Evolutionary conservation across 2,888 invertebrate genomes (phyloP), one percentile per base, ranked within the genome.

Genomic region (Harpalus rufipes): DNA sequence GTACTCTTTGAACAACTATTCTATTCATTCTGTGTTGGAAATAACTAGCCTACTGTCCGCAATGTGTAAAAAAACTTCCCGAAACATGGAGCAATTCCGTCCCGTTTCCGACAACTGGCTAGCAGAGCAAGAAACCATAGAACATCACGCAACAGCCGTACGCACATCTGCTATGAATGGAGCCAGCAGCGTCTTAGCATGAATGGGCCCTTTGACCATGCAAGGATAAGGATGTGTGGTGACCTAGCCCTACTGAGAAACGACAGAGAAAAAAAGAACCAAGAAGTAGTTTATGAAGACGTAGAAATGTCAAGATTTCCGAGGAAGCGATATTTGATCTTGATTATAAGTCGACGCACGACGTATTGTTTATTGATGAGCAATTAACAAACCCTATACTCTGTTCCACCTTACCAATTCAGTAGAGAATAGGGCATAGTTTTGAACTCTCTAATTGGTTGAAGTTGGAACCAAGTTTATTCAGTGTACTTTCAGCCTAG

Each of bases 61-160:
- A 51, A 51, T 12, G 44, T 51, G 44, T 51, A 51, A 51, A 51
- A 51, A 51, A 51, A 51, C 44, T 51, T 51, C 44, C 44, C 44
- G 44, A 51, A 51, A 51, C 44, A 10, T 8, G 44, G 44, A 51
- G 44, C 12, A 51, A 51, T 51, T 51, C 44, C 44, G 44, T 51
- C 44, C 44, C 12, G 44, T 51, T 51, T 12, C 44, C 10, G 12
- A 8, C 8, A 51, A 8, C 12, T 8, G 44, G 8, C 10, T 12
- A 12, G 44, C 10, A 12, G 44, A 51, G 44, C 8, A 51, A 51
- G 44, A 51, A 51, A 12, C 44, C 44, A 12, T 51, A 51, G 10
- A 51, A 12, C 44, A 8, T 12, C 44, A 51, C 5, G 44, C 44
- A 8, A 51, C 44, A 51, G 44, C 44, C 44, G 44, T 51, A 51